Base-by-base conservation (phyloP, 2,888 invertebrate species). In the Heteropelma amictum region DNA sequence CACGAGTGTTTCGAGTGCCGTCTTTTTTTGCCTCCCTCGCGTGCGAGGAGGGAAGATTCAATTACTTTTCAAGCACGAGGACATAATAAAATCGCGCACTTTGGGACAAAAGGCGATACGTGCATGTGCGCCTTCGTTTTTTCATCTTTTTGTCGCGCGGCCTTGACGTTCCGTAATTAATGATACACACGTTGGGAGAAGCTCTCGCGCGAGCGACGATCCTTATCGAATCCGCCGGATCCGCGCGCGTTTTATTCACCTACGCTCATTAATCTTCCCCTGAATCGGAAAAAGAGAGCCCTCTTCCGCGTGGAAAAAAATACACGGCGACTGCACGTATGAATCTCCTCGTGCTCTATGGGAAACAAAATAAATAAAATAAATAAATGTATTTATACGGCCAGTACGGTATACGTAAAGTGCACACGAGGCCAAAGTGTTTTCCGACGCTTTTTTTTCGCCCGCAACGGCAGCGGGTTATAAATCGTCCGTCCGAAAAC, bases 11-110 rank as follows among this genome's bases (percentile, higher is more conserved):
- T n/a, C n/a, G n/a, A n/a, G n/a, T 8, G 35, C 17, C 54, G 21
- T 68, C 47, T 69, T 30, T 5, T 58, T 30, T 30, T 14, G 28
- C 26, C 10, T 23, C 56, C 33, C 70, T 23, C 76, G 33, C 49
- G 33, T 38, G 58, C 58, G 23, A 70, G 6, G n/a, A 21, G 14
- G 38, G 70, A 74, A 69, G 56, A 75, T 67, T 80, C 80, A 81
- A 81, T 77, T 80, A 77, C 77, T 79, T 17, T 77, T 81, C 81
- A 83, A 82, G 81, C 80, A 83, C 82, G 82, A 79, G 81, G 82
- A 84, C 83, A n/a, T n/a, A n/a, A n/a, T n/a, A n/a, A 82, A 84
- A 84, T 85, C 80, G 83, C 80, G 82, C 80, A 81, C 84, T 85
- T 84, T 82, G 84, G 77, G 81, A 77, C 75, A 72, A 73, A 40